Base-by-base conservation (phyloP, 2,888 invertebrate genomes). In the Euzophera pinguis region DNA sequence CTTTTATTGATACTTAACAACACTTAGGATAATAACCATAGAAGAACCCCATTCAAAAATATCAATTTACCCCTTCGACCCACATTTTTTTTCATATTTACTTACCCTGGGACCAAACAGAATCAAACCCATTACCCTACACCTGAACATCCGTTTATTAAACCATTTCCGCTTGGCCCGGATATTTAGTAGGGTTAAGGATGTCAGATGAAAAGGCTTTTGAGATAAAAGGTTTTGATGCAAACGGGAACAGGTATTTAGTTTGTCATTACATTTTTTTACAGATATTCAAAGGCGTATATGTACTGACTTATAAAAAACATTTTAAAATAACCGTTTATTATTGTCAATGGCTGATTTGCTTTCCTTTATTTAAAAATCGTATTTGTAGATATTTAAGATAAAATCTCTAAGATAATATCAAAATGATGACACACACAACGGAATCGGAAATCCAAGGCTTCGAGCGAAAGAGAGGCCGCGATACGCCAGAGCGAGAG, bases 131-230 rank as follows among this genome's bases (percentile, higher is more conserved):
- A 53, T 63, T 57, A 47, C 48, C 48, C 65, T 62, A 67, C 66
- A 64, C 61, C 60, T 57, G 58, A 56, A 62, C 68, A 67, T 71
- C 72, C 69, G 63, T 58, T 59, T 72, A 76, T 76, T 67, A 64
- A 68, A 63, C 73, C 66, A 78, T 78, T 69, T 79, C 78, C 78
- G 74, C 70, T 63, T 58, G 56, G 64, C 65, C 67, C 69, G 69
- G 72, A 65, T 65, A 47, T 50, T 16, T 39, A 32, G 9, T 9
- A 6, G 55, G 54, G 49, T 56, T 67, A 65, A 69, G 65, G 59
- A 69, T 61, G 57, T 43, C 34, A 50, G 41, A 39, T 45, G 34
- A 47, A 38, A 3, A 39, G 45, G 16, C 48, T 53, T 52, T 53
- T 16, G 13, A 37, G 32, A 50, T 29, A 47, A 50, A 32, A 48